Base-by-base conservation (phyloP, 2,113 vertebrate genomes). In the Jacana jacana region DNA sequence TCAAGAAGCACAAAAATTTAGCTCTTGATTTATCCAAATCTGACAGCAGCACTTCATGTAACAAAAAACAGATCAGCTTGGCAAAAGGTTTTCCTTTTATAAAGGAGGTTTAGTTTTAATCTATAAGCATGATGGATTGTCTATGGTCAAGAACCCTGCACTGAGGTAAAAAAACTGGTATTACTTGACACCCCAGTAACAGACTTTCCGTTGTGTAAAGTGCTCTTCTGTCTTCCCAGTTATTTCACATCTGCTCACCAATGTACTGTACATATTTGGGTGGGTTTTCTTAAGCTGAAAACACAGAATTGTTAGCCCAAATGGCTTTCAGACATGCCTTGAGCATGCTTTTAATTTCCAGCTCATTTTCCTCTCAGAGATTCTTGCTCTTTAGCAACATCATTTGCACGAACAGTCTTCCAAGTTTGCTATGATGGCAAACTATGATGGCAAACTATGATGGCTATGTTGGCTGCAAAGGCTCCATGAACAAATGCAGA, bases 1-100 rank as follows among this genome's bases (percentile, higher is more conserved):
- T 95, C 40, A 66, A 70, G 60, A 78, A 89, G 54, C 51, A 82
- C 57, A 57, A 81, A 97, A 90, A 79, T 27, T 19, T 7, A 82
- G 86, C 42, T 81, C 60, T 86, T 40, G 52, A 78, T 64, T 49
- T 44, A 86, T 75, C 76, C 89, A 65, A 60, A 72, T 86, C 78
- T 95, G 76, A 85, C 63, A 83, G 71, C 91, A 76, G 73, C 39
- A 75, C 68, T 95, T 94, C 44, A 25, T 39, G 44, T 86, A 91
- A 94, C 79, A 92, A 55, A 90, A 95, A 92, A 1, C 84, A 72
- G 65, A 66, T 25, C 44, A 70, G 48, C 76, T 46, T 71, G 91
- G 89, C 79, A 77, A 76, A 54, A 60, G 42, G 31, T 75, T 93
- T 73, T 31, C 33, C 15, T 92, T 61, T 84, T 73, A 44, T 69